phyloP scores from a whole-genome alignment of 2,113 vertebrate species.

The Lamprotornis superbus region DNA sequence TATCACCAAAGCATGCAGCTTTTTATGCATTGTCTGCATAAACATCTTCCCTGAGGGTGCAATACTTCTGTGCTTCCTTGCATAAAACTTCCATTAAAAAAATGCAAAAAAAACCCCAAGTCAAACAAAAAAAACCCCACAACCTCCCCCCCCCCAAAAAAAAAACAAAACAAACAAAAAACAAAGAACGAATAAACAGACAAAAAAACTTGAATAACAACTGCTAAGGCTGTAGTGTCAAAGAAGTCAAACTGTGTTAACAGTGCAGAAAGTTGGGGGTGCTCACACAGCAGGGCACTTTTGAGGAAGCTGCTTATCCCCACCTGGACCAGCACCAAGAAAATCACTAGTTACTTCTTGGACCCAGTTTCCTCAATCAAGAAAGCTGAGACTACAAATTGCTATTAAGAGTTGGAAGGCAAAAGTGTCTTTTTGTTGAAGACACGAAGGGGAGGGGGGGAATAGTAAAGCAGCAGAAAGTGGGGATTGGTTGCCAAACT shows the following conservation, averaged over 20 bases:
- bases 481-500: constrained; percentile 49
- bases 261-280: neutral
- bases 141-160: too few relatives aligned
- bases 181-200: too few relatives aligned
- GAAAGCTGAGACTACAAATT: constrained; percentile 43
- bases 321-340: neutral
- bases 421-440: constrained; percentile 29
- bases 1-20: neutral
- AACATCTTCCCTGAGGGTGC: neutral
- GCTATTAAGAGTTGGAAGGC: neutral
- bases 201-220: neutral
- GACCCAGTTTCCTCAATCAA: neutral
- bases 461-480: constrained; percentile 41
- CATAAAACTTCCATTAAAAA: neutral
- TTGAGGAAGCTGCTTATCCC: neutral
- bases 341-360: neutral
- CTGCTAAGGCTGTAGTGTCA: neutral
- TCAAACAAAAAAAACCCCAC: too few relatives aligned
- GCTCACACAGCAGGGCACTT: neutral
- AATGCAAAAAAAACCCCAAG: neutral
- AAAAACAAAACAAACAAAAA: too few relatives aligned
- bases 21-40: fast-evolving
- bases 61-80: neutral
- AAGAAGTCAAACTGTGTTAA: neutral
- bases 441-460: neutral